A percentile compares a stretch with the other conserved stretches of the same genome.
Conservation (phyloP, 2,797 vertebrate species). For the Sebastes baramenuke region DNA sequence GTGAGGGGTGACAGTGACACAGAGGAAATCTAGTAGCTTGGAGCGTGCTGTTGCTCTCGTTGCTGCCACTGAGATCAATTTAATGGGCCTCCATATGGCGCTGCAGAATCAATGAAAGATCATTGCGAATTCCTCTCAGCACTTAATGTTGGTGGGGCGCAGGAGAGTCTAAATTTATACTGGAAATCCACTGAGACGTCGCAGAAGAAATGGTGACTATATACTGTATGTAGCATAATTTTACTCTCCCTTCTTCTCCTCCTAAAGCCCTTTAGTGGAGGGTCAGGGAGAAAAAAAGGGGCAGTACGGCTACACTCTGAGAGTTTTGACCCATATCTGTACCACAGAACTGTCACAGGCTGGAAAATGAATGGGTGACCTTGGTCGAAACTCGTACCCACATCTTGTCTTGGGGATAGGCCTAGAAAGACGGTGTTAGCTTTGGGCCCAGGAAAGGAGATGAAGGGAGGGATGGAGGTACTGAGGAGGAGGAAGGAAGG, state of each 20-base stretch:
- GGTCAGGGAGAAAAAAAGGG: conserved; percentile 55
- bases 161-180: conserved; percentile 61
- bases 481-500: not conserved
- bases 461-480: not conserved
- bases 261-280: conserved; percentile 51
- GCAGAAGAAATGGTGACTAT: conserved; percentile 43
- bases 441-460: conserved; percentile 25
- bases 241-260: not conserved
- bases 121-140: conserved; percentile 52
- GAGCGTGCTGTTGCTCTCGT: conserved; percentile 29
- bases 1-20: conserved; percentile 26
- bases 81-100: conserved; percentile 59
- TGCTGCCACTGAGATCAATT: conserved; percentile 49
- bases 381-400: conserved; percentile 64
- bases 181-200: conserved; percentile 52
- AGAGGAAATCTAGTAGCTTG: conserved; percentile 38
- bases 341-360: conserved; percentile 78
- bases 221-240: conserved; percentile 30
- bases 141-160: conserved; percentile 40
- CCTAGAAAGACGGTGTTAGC: conserved; percentile 68
- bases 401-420: conserved; percentile 72
- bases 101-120: conserved; percentile 66
- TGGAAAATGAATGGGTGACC: conserved; percentile 74
- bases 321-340: conserved; percentile 75
- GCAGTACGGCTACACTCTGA: conserved; percentile 37